A percentile compares a stretch with the other conserved stretches of the same genome.
These are phyloP conservation scores for Urocynchramus pylzowi DNA, from an alignment of 2,113 vertebrate species.

Conservation along the genomic window DNA sequence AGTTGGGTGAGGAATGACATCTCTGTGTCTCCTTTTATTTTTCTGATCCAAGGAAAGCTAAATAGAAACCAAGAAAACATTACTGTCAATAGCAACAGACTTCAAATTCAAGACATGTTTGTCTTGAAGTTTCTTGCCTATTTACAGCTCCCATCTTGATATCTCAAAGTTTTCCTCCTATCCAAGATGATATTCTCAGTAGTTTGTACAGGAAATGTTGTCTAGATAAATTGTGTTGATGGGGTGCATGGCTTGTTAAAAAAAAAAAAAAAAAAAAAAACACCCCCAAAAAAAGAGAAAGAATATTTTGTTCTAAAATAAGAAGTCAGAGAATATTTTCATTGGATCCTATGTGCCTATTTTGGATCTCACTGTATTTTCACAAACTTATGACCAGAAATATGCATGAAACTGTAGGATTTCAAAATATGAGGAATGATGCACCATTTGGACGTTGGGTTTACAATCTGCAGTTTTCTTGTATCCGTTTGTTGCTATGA, in stretches of 20 bases:
- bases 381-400: not conserved
- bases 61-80: not conserved
- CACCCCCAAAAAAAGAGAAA: not conserved
- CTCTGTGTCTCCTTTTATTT: not conserved
- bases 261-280: not conserved
- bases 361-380: not conserved
- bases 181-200: not conserved
- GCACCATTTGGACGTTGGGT: not conserved
- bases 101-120: not conserved
- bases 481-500: not conserved
- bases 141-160: not conserved
- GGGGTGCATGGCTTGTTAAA: not conserved
- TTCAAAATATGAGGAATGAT: not conserved
- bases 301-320: not conserved
- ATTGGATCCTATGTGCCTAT: not conserved
- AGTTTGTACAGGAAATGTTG: not conserved
- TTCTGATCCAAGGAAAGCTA: not conserved
- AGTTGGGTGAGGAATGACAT: not conserved
- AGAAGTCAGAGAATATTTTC: not conserved
- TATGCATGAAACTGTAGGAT: not conserved
- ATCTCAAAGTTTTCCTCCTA: not conserved
- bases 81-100: not conserved
- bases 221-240: not conserved
- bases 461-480: not conserved
- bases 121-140: not conserved